These are phyloP conservation scores for Drosophila ananassae DNA, from an alignment of 1,140 invertebrate species.

Conservation along the genomic window DNA sequence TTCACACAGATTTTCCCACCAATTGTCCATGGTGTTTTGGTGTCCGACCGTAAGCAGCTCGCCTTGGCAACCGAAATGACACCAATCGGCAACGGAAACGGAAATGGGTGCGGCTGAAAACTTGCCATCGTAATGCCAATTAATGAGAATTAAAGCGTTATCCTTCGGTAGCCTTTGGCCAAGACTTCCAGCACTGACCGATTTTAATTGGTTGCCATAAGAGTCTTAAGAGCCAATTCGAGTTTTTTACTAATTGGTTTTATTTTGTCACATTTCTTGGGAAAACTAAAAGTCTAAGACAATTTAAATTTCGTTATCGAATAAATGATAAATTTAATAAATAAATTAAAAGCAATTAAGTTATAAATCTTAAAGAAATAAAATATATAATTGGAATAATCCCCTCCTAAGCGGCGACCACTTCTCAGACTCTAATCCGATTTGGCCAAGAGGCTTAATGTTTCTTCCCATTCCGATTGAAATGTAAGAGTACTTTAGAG, in stretches of 20 bases:
- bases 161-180: conserved; percentile 29
- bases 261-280: background rate
- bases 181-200: conserved; percentile 14
- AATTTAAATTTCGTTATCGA: background rate
- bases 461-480: conserved; percentile 1
- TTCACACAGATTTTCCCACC: conserved; percentile 6
- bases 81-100: conserved; percentile 33
- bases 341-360: conserved; percentile 1
- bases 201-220: conserved; percentile 69
- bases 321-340: conserved; percentile 6
- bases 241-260: background rate
- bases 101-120: conserved; percentile 35
- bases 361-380: background rate
- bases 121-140: conserved; percentile 71
- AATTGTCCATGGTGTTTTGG: conserved; percentile 37
- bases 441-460: conserved; percentile 27
- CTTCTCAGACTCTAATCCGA: conserved; percentile 29
- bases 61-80: conserved; percentile 54
- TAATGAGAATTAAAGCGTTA: conserved; percentile 77
- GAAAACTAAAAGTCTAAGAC: background rate
- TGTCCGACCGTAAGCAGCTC: conserved; percentile 51
- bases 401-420: conserved; percentile 9
- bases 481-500: background rate
- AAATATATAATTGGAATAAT: conserved; percentile 8
- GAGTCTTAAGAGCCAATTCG: conserved; percentile 15